Evolutionary conservation across 1,140 invertebrate genomes (phyloP).

Genomic region (Branchinecta lindahli): DNA sequence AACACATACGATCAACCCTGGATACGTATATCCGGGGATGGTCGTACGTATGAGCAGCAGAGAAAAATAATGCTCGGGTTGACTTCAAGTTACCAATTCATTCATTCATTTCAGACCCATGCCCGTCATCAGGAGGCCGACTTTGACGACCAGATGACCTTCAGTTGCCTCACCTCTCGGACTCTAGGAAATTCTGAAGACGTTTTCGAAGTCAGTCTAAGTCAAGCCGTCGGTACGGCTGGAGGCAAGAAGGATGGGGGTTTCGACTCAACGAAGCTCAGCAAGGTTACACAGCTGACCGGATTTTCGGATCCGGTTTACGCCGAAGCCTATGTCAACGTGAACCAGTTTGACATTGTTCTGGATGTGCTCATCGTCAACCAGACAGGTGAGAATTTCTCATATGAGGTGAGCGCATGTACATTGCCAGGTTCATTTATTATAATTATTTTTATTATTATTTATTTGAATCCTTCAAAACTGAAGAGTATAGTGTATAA

Average conservation of each 20-base stretch:
- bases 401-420: too few relatives aligned
- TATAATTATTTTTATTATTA: too few relatives aligned
- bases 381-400: conserved; percentile 54
- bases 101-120: not conserved
- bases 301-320: conserved; percentile 99
- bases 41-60: too few relatives aligned
- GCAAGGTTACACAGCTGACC: conserved; percentile 93
- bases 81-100: too few relatives aligned
- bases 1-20: too few relatives aligned
- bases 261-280: conserved; percentile 39
- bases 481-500: too few relatives aligned
- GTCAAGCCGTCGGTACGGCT: conserved; percentile 60
- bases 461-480: too few relatives aligned
- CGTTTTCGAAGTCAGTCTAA: conserved; percentile 88
- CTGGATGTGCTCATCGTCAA: conserved; percentile 95
- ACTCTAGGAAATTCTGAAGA: conserved; percentile 48
- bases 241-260: conserved; percentile 34
- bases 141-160: conserved; percentile 63
- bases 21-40: too few relatives aligned
- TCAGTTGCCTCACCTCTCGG: conserved; percentile 61
- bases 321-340: conserved; percentile 95
- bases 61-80: too few relatives aligned
- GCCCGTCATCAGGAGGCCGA: conserved; percentile 19
- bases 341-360: conserved; percentile 97
- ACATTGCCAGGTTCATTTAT: too few relatives aligned